Evolutionary conservation across 2,888 invertebrate species (phyloP), one percentile per base, ranked within the genome.

Genomic region (Megamerina dolium): DNA sequence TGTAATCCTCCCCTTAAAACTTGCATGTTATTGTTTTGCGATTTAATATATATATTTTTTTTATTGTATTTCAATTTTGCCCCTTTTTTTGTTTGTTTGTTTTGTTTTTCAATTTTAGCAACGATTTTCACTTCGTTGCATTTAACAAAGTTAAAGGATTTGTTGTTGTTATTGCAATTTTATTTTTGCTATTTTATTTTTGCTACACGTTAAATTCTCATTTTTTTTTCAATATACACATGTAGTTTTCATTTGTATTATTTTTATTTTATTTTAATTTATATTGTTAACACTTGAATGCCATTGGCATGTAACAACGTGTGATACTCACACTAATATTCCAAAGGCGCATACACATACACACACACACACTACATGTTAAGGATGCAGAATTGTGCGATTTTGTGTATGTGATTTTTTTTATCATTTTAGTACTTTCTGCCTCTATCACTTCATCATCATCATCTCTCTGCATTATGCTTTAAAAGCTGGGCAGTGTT

Each of bases 161-260:
- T 31, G 29, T 16, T 31, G 2, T 32, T 21, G 31, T 35, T 21
- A 45, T 45, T 48, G 44, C 45, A 44, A 45, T 45, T 48, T 44
- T 30, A 40, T 10, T 37, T 42, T 30, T 23, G 14, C 14, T 30
- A 19, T 34, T 34, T 31, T 41, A 36, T 45, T n/a, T 26, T 37
- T 4, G 6, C 26, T 21, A 18, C 37, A 26, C 31, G 9, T 26
- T 3, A 27, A n/a, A 5, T 3, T 27, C 14, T 42, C 34, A 38
- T 34, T 17, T 35, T 16, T n/a, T n/a, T 16, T 35, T 20, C 14
- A n/a, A 19, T 2, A 35, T 8, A 35, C 12, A 35, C 35, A 35
- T 35, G 18, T 35, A 9, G 19, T n/a, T 27, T 27, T n/a, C n/a
- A n/a, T n/a, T n/a, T n/a, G n/a, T n/a, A n/a, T n/a, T n/a, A n/a